Percentiles rank a stretch among this genome's conserved stretches.
Evolutionary conservation across 2,888 invertebrate genomes (phyloP).

Genomic region (Elmis aenea): DNA sequence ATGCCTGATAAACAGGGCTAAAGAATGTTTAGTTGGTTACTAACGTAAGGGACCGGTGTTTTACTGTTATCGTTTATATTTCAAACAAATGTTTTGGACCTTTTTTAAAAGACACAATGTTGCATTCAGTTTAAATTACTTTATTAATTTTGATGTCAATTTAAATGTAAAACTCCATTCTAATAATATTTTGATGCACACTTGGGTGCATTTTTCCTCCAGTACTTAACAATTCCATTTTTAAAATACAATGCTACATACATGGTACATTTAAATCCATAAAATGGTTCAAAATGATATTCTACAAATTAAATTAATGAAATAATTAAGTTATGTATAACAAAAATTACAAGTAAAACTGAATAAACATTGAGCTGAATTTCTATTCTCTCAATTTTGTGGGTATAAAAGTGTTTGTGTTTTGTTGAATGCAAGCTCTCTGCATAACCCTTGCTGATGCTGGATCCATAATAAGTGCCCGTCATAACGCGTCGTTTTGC

Average conservation of each 20-base stretch:
- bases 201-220: slow-evolving; percentile 80
- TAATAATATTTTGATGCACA: slow-evolving; percentile 42
- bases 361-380: slow-evolving; percentile 84
- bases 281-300: slow-evolving; percentile 69
- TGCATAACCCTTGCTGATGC: slow-evolving; percentile 61
- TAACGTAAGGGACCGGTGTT: no score
- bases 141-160: no score
- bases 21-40: no score
- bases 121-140: no score
- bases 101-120: no score
- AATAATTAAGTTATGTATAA: slow-evolving; percentile 11
- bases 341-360: slow-evolving; percentile 63
- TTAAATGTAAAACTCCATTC: background rate
- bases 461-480: slow-evolving; percentile 52
- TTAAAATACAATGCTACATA: slow-evolving; percentile 88
- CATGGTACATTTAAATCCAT: slow-evolving; percentile 81
- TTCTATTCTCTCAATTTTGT: slow-evolving; percentile 86
- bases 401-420: slow-evolving; percentile 75
- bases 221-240: slow-evolving; percentile 89
- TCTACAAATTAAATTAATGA: slow-evolving; percentile 50
- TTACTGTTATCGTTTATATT: no score
- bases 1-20: no score
- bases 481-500: slow-evolving; percentile 4
- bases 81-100: no score
- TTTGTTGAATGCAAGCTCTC: slow-evolving; percentile 81